Base-by-base conservation (phyloP, 2,888 invertebrate species). In the Ormia ochracea region DNA sequence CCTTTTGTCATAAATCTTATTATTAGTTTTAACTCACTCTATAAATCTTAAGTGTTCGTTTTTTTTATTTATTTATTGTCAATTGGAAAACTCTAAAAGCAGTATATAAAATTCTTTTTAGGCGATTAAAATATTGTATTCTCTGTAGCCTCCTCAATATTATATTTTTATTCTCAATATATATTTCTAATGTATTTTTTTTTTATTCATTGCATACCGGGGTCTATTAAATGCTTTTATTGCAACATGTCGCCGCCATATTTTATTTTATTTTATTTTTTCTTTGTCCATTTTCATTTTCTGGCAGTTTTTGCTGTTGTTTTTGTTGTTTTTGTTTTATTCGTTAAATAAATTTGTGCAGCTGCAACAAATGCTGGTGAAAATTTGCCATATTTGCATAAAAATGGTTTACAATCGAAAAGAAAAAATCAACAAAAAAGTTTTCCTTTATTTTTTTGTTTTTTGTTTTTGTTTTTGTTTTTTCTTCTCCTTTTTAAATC, bases 141-240 rank as follows among this genome's bases (percentile, higher is more conserved):
- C 19, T 59, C 9, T 59, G 9, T 14, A 6, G 14, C 14, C 2
- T 33, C 7, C 21, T n/a, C 21, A 14, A 12, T 50, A 41, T 58
- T 4, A 17, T 26, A 26, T 54, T 63, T 56, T 36, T 59, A 26
- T 52, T 66, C 26, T 56, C 66, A 79, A 75, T 79, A 70, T 66
- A 79, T 66, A n/a, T 79, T 79, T 79, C 69, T 72, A 66, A 48
- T 72, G 21, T 59, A 17, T 43, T 45, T 52, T 21, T 56, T 17
- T 41, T 31, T 52, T 10, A 26, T 21, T 7, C 31, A 21, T 41
- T 75, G 66, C 61, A 66, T 61, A 70, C 61, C 74, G 61, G 84
- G 86, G 86, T 87, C 87, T 86, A 87, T 87, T 87, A 87, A 86
- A 87, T 87, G 86, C 85, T 87, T 79, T 87, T 87, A 87, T 87